Conservation (phyloP, 2,888 invertebrate species). For the Bellardia bayeri region DNA sequence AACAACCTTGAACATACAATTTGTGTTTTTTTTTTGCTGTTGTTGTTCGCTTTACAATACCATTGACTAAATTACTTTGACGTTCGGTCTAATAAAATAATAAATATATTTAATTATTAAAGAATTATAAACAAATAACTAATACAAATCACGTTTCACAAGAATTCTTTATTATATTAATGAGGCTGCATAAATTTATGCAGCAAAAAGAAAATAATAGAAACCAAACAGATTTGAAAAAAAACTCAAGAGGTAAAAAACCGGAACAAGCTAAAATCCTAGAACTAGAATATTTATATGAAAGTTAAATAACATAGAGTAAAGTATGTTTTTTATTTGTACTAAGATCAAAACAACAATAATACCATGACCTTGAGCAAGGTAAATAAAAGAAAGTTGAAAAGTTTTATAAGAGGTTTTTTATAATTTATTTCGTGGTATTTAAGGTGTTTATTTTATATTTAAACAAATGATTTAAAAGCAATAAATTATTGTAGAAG, state of each 20-base stretch:
- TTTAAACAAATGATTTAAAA: background rate
- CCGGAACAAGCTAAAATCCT: slow-evolving; percentile 4
- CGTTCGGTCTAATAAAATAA: slow-evolving; percentile 51
- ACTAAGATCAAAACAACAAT: background rate
- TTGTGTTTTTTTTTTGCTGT: background rate
- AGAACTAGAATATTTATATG: slow-evolving; percentile 22
- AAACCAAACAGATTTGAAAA: background rate
- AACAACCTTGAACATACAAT: slow-evolving; percentile 47
- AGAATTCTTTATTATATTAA: background rate
- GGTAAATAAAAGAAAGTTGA: slow-evolving; percentile 18
- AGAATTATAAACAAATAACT: slow-evolving; percentile 25
- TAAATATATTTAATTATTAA: slow-evolving; percentile 29
- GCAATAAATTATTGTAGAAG: no score
- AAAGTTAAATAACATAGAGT: slow-evolving; percentile 1
- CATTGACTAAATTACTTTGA: slow-evolving; percentile 58
- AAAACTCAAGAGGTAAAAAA: background rate
- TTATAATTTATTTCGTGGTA: background rate
- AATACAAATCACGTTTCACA: slow-evolving; percentile 16
- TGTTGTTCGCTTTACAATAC: slow-evolving; percentile 40
- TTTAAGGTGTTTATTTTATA: background rate
- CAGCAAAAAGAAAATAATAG: background rate
- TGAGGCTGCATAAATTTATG: no score
- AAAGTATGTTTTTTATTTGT: no score
- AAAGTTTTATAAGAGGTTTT: background rate
- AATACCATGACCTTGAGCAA: slow-evolving; percentile 31